A percentile compares a stretch with the other conserved stretches of the same genome.
These are phyloP conservation scores for Aspiorhynchus laticeps DNA, from an alignment of 2,113 vertebrate species.

Conservation along the genomic window DNA sequence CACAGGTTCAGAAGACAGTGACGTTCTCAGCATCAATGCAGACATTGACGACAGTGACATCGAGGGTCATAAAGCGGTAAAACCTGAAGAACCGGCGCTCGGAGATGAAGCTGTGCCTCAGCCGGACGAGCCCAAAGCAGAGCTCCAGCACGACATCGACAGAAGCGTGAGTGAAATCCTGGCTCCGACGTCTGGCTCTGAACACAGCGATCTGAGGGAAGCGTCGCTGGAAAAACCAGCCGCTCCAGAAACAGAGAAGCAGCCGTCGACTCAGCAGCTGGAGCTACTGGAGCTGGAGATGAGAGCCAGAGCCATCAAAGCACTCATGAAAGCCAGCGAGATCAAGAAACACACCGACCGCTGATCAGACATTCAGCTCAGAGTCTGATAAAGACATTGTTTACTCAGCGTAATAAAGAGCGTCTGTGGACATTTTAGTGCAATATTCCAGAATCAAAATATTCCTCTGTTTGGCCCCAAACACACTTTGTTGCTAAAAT, in stretches of 20 bases:
- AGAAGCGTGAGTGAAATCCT: conserved; percentile 95
- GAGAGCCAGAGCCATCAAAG: conserved; percentile 96
- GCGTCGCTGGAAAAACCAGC: conserved; percentile 34
- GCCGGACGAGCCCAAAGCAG: too few relatives aligned
- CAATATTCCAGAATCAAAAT: too few relatives aligned
- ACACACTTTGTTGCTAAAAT: too few relatives aligned
- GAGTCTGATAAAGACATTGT: too few relatives aligned
- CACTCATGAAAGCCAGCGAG: conserved; percentile 94
- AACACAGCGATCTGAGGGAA: conserved; percentile 66
- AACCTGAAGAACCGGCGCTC: conserved; percentile 31
- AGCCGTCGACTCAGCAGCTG: conserved; percentile 92
- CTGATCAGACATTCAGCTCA: background rate
- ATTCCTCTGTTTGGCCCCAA: too few relatives aligned
- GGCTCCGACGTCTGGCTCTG: conserved; percentile 71
- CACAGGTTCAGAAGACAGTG: conserved; percentile 84
- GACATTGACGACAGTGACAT: conserved; percentile 96
- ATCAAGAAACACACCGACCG: conserved; percentile 71
- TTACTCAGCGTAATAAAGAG: too few relatives aligned
- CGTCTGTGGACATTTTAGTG: too few relatives aligned
- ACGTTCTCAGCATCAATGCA: conserved; percentile 96
- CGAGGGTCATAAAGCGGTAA: conserved; percentile 86
- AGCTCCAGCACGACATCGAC: conserved; percentile 83
- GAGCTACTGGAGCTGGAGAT: conserved; percentile 96
- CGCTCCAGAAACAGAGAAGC: conserved; percentile 65
- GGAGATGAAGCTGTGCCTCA: too few relatives aligned